Evolutionary conservation across 2,113 vertebrate genomes (phyloP), one percentile per base, ranked within the genome.

Genomic region (Desmodus rotundus): DNA sequence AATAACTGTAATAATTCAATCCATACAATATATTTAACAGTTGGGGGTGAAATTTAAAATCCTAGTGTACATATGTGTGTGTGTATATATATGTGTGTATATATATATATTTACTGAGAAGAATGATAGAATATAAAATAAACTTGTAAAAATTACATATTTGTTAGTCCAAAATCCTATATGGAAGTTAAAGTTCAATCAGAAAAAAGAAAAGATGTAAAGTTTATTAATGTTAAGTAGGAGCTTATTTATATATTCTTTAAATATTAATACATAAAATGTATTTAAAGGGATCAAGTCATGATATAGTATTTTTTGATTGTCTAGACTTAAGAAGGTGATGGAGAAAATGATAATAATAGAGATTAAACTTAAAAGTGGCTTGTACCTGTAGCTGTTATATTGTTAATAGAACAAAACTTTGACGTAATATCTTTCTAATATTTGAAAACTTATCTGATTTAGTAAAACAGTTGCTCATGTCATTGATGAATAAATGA

Each of bases 361-460:
- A 56, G n/a, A 80, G 77, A 56, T 80, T 80, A 80, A 80, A 80
- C 50, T 56, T 56, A 80, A 80, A 56, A 80, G 1, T n/a, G 19
- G n/a, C n/a, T 80, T 80, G 77, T 56, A 56, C 56, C 77, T 80
- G n/a, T 38, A 56, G n/a, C 52, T 80, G 38, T 56, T 56, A 56
- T 14, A 80, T 56, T 80, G 77, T 56, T n/a, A 19, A 82, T 15
- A 78, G 38, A 76, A 87, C 41, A 83, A n/a, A 90, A 61, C 43
- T 38, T 93, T 73, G 76, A 95, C 80, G 17, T 76, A 87, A 90
- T 45, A 92, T 52, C 78, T 5, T 74, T 88, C n/a, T 13, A 91
- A 22, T 93, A 93, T 87, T 96, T 94, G 41, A 89, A 96, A 95
- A 68, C 10, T 54, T 92, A 56, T 70, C n/a, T 72, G 28, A 89